Base-by-base conservation (phyloP, 2,113 vertebrate species). In the Hemibagrus wyckioides region DNA sequence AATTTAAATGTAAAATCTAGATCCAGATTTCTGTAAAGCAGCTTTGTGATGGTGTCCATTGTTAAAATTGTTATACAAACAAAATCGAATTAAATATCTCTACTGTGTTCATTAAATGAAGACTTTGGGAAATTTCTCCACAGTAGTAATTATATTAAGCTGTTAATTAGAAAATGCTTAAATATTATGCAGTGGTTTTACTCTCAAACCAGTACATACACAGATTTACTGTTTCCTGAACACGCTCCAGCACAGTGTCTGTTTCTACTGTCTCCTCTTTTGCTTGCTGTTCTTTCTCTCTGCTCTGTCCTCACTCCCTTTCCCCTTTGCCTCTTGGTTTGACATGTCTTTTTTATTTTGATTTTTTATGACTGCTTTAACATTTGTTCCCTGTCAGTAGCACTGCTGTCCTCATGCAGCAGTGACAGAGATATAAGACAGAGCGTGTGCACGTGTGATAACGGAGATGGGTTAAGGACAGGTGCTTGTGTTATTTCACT, bases 401-500 rank as follows among this genome's bases (percentile, higher is more conserved):
- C 59, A 80, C 81, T 36, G 86, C 13, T 3, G 1, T 90, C 85
- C 90, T 89, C 82, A 87, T 75, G 54, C 19, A 36, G 52, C 77
- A 36, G 77, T 25, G 17, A 10, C 82, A 7, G 23, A 76, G 56
- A 90, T 44, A 48, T 41, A n/a, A 41, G n/a, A n/a, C n/a, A n/a
- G n/a, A 90, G 88, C 19, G 17, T 44, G 71, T 79, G 84, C 48
- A 19, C 2, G 21, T 86, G 85, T 80, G 73, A 80, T 57, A 80
- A 39, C 79, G 41, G 41, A 41, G 82, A 65, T 23, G 61, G 6
- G 30, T 63, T 30, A 52, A 25, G n/a, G 25, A 83, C 82, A 88
- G 83, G 63, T 88, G 71, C 59, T 67, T 19, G 23, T 57, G 61
- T 80, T 80, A 84, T 88, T 88, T 85, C 92, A 94, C 90, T 91